These are phyloP conservation scores for Heliconius melpomene DNA, from an alignment of 1,140 invertebrate genomes.

Conservation along the genomic window DNA sequence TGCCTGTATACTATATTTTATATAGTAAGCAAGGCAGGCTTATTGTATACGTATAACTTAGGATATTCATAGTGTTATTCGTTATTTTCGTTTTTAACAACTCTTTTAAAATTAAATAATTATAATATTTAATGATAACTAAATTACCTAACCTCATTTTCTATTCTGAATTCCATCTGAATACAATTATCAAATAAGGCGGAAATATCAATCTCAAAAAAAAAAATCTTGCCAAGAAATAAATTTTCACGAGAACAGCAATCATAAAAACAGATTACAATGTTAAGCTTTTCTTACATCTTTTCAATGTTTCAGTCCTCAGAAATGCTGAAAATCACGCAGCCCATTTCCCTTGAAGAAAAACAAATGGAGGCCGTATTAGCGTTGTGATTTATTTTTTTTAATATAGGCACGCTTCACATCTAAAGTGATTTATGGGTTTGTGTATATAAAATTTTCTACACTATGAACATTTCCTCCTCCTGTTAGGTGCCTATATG, in stretches of 20 bases:
- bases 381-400: conserved; percentile 18
- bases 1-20: no score
- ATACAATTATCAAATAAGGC: neutral
- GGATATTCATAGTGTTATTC: no score
- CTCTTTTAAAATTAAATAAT: neutral
- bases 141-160: neutral
- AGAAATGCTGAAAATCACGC: conserved; percentile 16
- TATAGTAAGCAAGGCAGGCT: no score
- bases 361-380: conserved; percentile 25
- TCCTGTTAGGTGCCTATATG: neutral
- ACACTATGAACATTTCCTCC: neutral
- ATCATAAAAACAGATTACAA: conserved; percentile 12
- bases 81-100: neutral
- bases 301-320: conserved; percentile 3
- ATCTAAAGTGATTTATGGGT: conserved; percentile 10
- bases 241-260: neutral
- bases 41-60: no score
- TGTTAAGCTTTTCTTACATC: neutral
- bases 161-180: neutral
- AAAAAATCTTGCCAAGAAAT: neutral
- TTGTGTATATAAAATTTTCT: neutral
- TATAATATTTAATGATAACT: neutral
- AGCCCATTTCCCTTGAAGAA: conserved; percentile 17
- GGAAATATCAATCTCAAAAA: neutral
- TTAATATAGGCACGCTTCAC: conserved; percentile 6